Conservation (phyloP, 2,113 vertebrate species). For the Nanger granti region DNA sequence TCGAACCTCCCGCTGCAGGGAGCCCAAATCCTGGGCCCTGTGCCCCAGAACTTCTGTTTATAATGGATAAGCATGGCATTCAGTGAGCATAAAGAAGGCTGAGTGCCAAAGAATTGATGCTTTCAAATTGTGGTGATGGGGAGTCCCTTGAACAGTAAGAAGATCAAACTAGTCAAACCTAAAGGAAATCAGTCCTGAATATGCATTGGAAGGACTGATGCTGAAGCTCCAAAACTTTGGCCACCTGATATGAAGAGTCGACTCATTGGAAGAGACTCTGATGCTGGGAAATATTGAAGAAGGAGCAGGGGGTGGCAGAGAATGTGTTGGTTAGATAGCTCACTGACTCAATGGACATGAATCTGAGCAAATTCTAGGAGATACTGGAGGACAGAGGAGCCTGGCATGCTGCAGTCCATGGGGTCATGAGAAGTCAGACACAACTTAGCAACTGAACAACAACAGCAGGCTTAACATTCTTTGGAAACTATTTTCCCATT, state of each 20-base stretch:
- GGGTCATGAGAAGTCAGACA: not conserved
- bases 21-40: not conserved
- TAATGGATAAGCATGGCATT: not conserved
- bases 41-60: not conserved
- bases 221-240: not conserved
- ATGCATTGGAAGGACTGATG: not conserved
- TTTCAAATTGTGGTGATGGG: not conserved
- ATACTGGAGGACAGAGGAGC: not conserved
- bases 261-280: not conserved
- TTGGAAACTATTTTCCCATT: not conserved
- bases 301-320: accelerated
- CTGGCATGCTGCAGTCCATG: not conserved
- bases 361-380: not conserved
- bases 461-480: not conserved
- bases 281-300: not conserved
- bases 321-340: not conserved
- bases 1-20: not conserved
- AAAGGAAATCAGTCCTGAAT: not conserved
- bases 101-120: accelerated
- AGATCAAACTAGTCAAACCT: not conserved
- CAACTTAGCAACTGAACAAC: not conserved
- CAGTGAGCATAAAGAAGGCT: not conserved
- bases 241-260: not conserved
- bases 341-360: not conserved
- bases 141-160: not conserved